A percentile compares a stretch with the other conserved stretches of the same genome.
Evolutionary conservation across 2,888 invertebrate genomes (phyloP).

Genomic region (Conomelus anceps): DNA sequence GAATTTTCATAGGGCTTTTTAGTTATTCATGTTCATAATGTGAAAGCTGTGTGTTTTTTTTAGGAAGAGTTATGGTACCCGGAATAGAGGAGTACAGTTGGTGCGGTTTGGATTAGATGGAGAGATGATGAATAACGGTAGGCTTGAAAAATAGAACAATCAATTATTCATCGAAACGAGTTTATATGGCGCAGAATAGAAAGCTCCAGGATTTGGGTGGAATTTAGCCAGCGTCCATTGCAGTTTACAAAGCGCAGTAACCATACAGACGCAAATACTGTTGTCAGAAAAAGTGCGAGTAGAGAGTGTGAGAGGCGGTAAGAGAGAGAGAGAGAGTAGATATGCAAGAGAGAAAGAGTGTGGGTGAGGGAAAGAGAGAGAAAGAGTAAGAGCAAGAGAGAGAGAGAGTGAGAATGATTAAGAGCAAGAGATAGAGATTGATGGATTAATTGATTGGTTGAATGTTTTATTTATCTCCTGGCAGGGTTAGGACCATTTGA

Average conservation of each 20-base stretch:
- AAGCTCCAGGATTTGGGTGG: background rate
- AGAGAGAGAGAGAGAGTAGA: no score
- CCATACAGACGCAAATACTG: background rate
- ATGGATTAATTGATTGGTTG: no score
- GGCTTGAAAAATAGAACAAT: background rate
- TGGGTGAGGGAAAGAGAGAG: no score
- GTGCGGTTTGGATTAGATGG: background rate
- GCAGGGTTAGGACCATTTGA: no score
- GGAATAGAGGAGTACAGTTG: background rate
- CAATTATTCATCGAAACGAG: background rate
- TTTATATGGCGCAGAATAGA: background rate
- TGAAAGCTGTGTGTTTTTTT: background rate
- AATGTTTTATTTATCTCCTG: no score
- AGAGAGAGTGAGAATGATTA: no score
- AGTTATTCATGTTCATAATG: background rate
- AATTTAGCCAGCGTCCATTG: background rate
- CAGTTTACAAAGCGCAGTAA: background rate
- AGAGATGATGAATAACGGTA: background rate
- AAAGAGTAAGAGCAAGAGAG: no score
- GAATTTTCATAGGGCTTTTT: background rate
- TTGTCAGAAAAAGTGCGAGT: background rate
- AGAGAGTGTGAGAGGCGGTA: no score
- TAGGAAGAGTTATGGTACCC: background rate
- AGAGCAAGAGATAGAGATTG: no score
- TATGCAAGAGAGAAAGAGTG: no score